Evolutionary conservation across 2,888 invertebrate genomes (phyloP).

Genomic region (Eupithecia subfuscata): DNA sequence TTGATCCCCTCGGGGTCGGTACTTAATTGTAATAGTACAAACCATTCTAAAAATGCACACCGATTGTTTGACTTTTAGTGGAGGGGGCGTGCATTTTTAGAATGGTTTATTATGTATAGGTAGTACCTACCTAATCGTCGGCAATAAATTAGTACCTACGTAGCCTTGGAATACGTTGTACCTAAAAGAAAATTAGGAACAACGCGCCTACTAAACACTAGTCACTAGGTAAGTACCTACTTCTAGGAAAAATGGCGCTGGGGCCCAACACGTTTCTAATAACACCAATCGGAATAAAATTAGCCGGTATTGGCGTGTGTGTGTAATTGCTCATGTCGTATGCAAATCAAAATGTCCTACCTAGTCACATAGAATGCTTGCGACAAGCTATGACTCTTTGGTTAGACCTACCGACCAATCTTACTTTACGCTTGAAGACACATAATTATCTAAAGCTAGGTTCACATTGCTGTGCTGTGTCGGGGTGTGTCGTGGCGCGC

Average conservation of each 20-base stretch:
- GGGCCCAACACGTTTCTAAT: constrained; percentile 13
- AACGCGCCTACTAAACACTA: background rate
- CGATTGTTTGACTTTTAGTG: no score
- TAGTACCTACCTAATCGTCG: background rate
- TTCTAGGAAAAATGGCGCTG: background rate
- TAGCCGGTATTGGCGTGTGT: constrained; percentile 40
- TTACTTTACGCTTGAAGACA: no score
- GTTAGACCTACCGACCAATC: no score
- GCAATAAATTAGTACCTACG: background rate
- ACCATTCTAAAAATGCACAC: no score
- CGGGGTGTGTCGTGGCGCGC: no score
- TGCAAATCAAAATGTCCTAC: constrained; percentile 44
- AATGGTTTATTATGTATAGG: no score
- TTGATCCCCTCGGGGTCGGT: no score
- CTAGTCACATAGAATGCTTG: constrained; percentile 10
- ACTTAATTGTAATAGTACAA: no score
- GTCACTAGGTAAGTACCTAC: background rate
- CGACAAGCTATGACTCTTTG: no score
- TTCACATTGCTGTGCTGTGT: no score
- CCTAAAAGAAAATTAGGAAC: background rate
- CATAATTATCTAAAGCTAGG: no score
- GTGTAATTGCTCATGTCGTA: constrained; percentile 52
- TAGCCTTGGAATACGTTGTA: background rate
- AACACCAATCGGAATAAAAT: constrained; percentile 41
- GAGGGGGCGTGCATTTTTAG: no score